These are phyloP conservation scores for Akabosia matsudoensis DNA, from an alignment of 1,140 invertebrate genomes.

Conservation along the genomic window DNA sequence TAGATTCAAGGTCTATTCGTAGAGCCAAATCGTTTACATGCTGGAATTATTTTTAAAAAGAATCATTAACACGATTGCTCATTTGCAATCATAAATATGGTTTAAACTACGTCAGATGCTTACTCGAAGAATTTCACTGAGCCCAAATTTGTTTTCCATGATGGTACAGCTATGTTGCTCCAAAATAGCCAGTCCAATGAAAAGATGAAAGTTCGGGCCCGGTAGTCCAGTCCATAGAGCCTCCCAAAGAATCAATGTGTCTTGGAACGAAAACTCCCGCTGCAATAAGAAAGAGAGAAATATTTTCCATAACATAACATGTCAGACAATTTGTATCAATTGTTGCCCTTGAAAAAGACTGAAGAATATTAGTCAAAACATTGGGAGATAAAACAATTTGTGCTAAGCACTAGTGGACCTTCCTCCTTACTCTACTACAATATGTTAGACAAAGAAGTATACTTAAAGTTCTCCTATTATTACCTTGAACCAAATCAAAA, in stretches of 20 bases:
- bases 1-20: slow-evolving; percentile 58
- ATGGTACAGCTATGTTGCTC: slow-evolving; percentile 60
- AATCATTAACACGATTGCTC: neutral
- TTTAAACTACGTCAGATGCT: slow-evolving; percentile 33
- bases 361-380: no score
- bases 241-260: slow-evolving; percentile 65
- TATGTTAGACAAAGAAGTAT: no score
- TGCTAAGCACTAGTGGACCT: no score
- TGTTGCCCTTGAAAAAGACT: no score
- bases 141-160: slow-evolving; percentile 64
- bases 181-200: slow-evolving; percentile 62
- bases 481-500: slow-evolving; percentile 74
- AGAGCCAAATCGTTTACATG: slow-evolving; percentile 62
- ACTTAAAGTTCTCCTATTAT: no score
- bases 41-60: slow-evolving; percentile 51
- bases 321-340: no score
- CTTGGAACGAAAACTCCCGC: slow-evolving; percentile 69
- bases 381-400: no score
- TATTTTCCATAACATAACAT: no score
- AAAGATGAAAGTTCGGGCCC: slow-evolving; percentile 57
- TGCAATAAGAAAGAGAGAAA: slow-evolving; percentile 29
- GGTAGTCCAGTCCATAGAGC: slow-evolving; percentile 59
- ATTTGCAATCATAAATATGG: slow-evolving; percentile 3
- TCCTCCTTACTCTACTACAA: no score
- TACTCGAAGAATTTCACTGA: slow-evolving; percentile 66